These are phyloP conservation scores for Anagyrus pseudococci DNA, from an alignment of 2,888 invertebrate genomes.

Conservation along the genomic window DNA sequence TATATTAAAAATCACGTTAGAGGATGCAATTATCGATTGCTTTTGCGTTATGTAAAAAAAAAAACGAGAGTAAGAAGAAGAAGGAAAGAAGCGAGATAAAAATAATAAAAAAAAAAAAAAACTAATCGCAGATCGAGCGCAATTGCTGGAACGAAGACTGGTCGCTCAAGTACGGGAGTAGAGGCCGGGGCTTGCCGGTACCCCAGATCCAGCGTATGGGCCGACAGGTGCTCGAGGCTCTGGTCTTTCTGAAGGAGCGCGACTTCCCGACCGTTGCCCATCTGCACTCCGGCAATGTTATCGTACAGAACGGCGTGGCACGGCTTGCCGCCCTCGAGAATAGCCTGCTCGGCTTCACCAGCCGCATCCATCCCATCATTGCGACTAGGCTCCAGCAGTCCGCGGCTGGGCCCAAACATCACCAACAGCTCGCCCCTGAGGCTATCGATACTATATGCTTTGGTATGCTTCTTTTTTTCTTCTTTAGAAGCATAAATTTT, in stretches of 20 bases:
- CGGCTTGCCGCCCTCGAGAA: slow-evolving; percentile 88
- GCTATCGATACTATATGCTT: slow-evolving; percentile 75
- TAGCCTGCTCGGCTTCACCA: slow-evolving; percentile 77
- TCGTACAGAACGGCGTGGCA: slow-evolving; percentile 91
- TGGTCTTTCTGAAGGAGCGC: slow-evolving; percentile 84
- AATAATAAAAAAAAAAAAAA: no score
- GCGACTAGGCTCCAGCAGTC: slow-evolving; percentile 58
- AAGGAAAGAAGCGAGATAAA: no score
- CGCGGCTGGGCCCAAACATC: not conserved
- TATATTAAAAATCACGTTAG: no score
- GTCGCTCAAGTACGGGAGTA: slow-evolving; percentile 75
- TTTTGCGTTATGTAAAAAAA: no score
- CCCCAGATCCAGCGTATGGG: slow-evolving; percentile 87
- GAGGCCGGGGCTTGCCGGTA: slow-evolving; percentile 74
- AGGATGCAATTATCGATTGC: no score
- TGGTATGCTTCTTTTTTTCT: slow-evolving; percentile 63
- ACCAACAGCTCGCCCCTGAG: slow-evolving; percentile 43
- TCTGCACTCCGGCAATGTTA: slow-evolving; percentile 89
- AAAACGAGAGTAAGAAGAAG: no score
- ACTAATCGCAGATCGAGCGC: slow-evolving; percentile 56
- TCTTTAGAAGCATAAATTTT: not conserved
- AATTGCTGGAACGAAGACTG: slow-evolving; percentile 84
- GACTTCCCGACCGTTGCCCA: slow-evolving; percentile 88
- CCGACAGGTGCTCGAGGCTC: slow-evolving; percentile 85
- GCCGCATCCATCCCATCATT: slow-evolving; percentile 67